A percentile compares a stretch with the other conserved stretches of the same genome.
These are phyloP conservation scores for Sula dactylatra DNA, from an alignment of 2,113 vertebrate genomes.

Conservation along the genomic window DNA sequence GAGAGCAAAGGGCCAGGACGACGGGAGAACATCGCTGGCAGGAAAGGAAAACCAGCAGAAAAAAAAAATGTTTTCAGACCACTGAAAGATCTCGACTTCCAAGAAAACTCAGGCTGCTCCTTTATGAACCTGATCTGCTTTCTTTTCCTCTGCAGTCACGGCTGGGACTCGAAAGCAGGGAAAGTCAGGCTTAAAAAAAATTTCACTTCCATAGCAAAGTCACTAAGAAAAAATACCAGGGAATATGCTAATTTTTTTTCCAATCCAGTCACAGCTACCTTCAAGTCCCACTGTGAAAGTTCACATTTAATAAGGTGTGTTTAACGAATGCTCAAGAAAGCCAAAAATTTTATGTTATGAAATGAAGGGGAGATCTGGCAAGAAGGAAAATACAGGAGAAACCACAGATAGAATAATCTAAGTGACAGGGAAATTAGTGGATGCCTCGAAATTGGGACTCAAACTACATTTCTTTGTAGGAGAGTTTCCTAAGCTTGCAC, in stretches of 20 bases:
- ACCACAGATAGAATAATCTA: slow-evolving; percentile 14
- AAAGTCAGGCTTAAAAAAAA: not conserved
- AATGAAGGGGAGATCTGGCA: slow-evolving; percentile 41
- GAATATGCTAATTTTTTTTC: not conserved
- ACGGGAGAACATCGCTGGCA: not conserved
- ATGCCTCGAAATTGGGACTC: slow-evolving; percentile 19
- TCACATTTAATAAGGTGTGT: slow-evolving; percentile 66
- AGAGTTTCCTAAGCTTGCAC: not conserved
- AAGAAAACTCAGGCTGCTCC: not conserved
- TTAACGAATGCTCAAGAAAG: slow-evolving; percentile 50
- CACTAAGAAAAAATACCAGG: not conserved
- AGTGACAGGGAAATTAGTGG: not conserved
- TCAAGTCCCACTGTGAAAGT: slow-evolving; percentile 53
- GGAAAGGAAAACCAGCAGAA: slow-evolving; percentile 13
- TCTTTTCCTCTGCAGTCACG: not conserved
- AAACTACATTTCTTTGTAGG: not conserved
- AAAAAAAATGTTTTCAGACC: not conserved
- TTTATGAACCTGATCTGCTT: not conserved
- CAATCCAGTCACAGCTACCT: slow-evolving; percentile 26
- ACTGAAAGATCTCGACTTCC: not conserved
- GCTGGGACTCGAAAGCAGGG: not conserved
- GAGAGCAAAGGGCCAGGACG: not conserved
- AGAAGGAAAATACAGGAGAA: slow-evolving; percentile 32
- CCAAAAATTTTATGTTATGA: slow-evolving; percentile 34
- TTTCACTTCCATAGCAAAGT: not conserved